Base-by-base conservation (phyloP, 2,888 invertebrate species). In the Hydraecia micacea region DNA sequence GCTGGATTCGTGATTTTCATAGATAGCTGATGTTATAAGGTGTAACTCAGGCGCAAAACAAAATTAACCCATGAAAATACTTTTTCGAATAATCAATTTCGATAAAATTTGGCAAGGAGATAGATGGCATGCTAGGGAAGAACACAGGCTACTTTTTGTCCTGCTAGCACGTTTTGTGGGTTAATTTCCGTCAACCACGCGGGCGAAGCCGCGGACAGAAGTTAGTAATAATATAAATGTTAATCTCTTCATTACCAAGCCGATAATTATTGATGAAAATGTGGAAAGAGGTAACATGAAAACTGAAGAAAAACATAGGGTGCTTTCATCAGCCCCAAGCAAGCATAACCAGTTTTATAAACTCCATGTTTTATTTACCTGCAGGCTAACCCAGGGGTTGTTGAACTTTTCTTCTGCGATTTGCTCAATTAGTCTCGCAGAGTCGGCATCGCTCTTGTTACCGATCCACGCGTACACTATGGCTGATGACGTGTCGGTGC, bases 401-500 rank as follows among this genome's bases (percentile, higher is more conserved):
- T 99, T 98, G 93, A 99, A 99, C 98, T 99, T 98, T 91, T 98
- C 98, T 92, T 99, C 98, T 1, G 99, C 99, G 85, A 99, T 98
- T 94, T 99, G 99, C 93, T 99, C 98, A 69, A 99, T 97, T 77
- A 99, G 97, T 78, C 98, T 97, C 0, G 98, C 98, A 90, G 99
- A 99, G 91, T 99, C 99, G 7, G 98, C 97, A 92, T 98, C 98
- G 68, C 98, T 97, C 93, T 98, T 98, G 46, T 97, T 97, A 6
- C 99, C 99, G 91, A 99, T 98, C 99, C 99, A 99, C 71, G 99
- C 99, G 95, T 99, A 99, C 75, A 99, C 99, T 83, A 99, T 99
- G 67, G 99, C 99, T 0, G 96, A 96, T 15, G 98, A 97, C 66
- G 97, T 97, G 79, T 97, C 97, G 91, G 98, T 98, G 70, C 98